A percentile compares a stretch with the other conserved stretches of the same genome.
phyloP scores from a whole-genome alignment of 2,888 invertebrate species.

The Perithous albicinctus region DNA sequence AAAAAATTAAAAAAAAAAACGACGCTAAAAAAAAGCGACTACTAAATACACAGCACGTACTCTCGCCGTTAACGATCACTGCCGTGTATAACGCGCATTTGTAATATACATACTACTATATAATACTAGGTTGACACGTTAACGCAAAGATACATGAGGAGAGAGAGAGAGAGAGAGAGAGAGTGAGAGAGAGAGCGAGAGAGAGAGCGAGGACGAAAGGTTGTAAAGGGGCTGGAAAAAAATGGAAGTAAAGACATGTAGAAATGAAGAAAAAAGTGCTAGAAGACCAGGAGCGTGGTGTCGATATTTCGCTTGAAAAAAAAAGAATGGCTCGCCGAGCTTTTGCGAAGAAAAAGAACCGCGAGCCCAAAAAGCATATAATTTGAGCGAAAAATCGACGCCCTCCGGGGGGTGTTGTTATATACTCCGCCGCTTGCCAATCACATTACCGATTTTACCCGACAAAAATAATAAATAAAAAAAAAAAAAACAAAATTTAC shows the following conservation, averaged over 20 bases:
- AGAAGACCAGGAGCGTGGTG: constrained; percentile 1
- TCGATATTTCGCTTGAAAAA: constrained; percentile 44
- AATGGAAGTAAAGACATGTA: constrained; percentile 55
- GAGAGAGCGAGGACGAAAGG: constrained; percentile 71
- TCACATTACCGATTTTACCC: constrained; percentile 54
- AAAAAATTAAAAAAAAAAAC: too few species aligned
- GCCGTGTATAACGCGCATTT: constrained; percentile 73
- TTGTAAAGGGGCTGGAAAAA: constrained; percentile 74
- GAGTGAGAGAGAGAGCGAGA: background rate
- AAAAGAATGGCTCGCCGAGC: constrained; percentile 43
- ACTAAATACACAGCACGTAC: constrained; percentile 72
- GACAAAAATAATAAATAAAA: constrained; percentile 58
- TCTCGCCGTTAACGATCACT: constrained; percentile 79
- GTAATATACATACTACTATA: constrained; percentile 60
- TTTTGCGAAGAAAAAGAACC: constrained; percentile 27
- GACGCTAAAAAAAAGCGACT: constrained; percentile 71
- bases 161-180: constrained; percentile 26
- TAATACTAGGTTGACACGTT: constrained; percentile 61
- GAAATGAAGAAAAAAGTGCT: constrained; percentile 38
- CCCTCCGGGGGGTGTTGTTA: constrained; percentile 41
- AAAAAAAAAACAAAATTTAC: constrained; percentile 48
- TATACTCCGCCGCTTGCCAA: constrained; percentile 53
- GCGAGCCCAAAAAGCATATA: constrained; percentile 20
- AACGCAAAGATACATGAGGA: constrained; percentile 57
- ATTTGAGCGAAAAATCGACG: constrained; percentile 42